Base-by-base conservation (phyloP, 2,113 vertebrate species). In the Syngnathus typhle region DNA sequence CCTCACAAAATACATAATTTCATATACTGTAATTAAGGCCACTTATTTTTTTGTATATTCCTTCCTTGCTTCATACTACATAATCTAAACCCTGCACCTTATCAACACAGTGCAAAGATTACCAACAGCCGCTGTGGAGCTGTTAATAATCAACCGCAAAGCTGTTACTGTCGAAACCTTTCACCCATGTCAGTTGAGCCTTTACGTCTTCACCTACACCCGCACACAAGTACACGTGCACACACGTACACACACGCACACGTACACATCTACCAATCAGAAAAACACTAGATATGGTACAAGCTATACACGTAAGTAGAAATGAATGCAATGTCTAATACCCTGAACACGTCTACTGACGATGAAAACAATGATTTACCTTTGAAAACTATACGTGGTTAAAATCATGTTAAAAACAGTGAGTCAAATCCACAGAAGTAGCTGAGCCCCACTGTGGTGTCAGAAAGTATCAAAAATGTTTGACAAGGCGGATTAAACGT, bases 71-170 rank as follows among this genome's bases (percentile, higher is more conserved):
- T 6, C 21, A 43, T 15, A 43, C 10, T 3, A 7, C n/a, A 6
- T 16, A 5, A 15, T 15, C n/a, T 62, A 16, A 44, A 44, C 21
- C 7, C n/a, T 27, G n/a, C 10, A 58, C 32, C 12, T 54, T 23
- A 55, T 21, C 18, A 64, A 71, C 23, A 55, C 18, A 61, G n/a
- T 36, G 37, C 69, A 21, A 60, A 47, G 55, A 64, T 70, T 43
- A 70, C 23, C 49, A 36, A 32, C 36, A 27, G 47, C 60, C 19
- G 70, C 70, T 66, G 65, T 21, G 63, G 16, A 64, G n/a, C 67
- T 56, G 78, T 88, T 84, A 87, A 87, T 87, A 32, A 86, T 86
- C 75, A 77, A 80, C 87, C 69, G 75, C 66, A 68, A 70, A 72
- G 69, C 71, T 73, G 66, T 71, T 76, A 68, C 67, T 72, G 68